Base-by-base conservation (phyloP, 2,797 vertebrate genomes). In the Enteromius trimaculatus region DNA sequence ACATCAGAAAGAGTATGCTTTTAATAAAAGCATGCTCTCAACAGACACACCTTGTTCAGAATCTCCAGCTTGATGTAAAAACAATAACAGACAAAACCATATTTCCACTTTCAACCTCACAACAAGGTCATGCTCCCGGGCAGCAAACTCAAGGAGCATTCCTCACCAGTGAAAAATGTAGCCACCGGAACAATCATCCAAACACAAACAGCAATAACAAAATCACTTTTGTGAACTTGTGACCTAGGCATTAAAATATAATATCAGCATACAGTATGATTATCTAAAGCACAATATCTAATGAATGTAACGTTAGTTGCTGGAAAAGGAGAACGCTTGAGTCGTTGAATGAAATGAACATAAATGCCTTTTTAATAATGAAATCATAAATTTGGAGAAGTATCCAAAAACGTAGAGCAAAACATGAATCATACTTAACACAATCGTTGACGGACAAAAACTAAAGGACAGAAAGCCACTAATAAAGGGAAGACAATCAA, bases 21-120 rank as follows among this genome's bases (percentile, higher is more conserved):
- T 60, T 77, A 77, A 62, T 81, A 55, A 69, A 78, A 72, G n/a
- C 26, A 26, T 23, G 42, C 29, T 55, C 79, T 71, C 69, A 60
- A 62, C 51, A 47, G 21, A 60, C 14, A 55, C 31, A 71, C 55
- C 39, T 62, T 72, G 13, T 51, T 71, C 37, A 16, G 23, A 71
- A 37, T 47, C 42, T 60, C 53, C 44, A 65, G 58, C 31, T 6
- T 65, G 44, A 72, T 42, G 37, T 47, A 49, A 21, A 47, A 60
- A 76, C 53, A 76, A 58, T 17, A 39, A 23, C 34, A 81, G 42
- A 72, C n/a, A 81, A 55, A 62, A 72, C 37, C 31, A 76, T 11
- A 42, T 75, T 23, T 42, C 34, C 16, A 2, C 21, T 60, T 4
- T n/a, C 11, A 75, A 75, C 29, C 49, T 7, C 29, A 37, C 19